phyloP scores from a whole-genome alignment of 2,797 vertebrate genomes.

The Ataeniobius toweri region DNA sequence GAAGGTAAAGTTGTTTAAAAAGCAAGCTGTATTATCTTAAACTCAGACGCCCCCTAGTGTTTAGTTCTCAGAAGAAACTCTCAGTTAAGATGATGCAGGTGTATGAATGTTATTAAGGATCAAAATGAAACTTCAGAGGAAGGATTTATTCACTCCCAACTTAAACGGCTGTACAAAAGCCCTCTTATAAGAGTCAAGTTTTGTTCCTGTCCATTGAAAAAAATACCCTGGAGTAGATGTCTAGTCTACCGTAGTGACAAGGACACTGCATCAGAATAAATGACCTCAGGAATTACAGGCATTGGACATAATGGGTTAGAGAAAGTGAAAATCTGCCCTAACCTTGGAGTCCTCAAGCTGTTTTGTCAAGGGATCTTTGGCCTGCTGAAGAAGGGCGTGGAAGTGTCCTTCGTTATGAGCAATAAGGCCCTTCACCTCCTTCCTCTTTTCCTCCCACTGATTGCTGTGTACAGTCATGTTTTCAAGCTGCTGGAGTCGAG shows the following conservation, averaged over 20 bases:
- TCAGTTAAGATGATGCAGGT: conserved; percentile 48
- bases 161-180: conserved; percentile 25
- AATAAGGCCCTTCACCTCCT: conserved; percentile 85
- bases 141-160: conserved; percentile 55
- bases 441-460: conserved; percentile 89
- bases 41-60: conserved; percentile 78
- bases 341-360: conserved; percentile 92
- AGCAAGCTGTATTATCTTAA: conserved; percentile 38
- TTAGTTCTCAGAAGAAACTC: conserved; percentile 28
- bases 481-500: conserved; percentile 89
- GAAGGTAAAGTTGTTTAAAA: neutral
- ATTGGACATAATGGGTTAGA: conserved; percentile 14
- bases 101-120: conserved; percentile 56
- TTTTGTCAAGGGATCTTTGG: conserved; percentile 85
- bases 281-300: conserved; percentile 29
- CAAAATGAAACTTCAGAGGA: conserved; percentile 49
- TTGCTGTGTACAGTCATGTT: conserved; percentile 89
- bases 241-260: conserved; percentile 8
- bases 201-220: conserved; percentile 25
- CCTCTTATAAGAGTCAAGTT: conserved; percentile 40
- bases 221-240: conserved; percentile 16
- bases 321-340: conserved; percentile 27
- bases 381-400: conserved; percentile 83
- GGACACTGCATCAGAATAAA: conserved; percentile 19
- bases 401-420: conserved; percentile 86